Conservation (phyloP, 2,888 invertebrate species). For the Pristionchus exspectatus region DNA sequence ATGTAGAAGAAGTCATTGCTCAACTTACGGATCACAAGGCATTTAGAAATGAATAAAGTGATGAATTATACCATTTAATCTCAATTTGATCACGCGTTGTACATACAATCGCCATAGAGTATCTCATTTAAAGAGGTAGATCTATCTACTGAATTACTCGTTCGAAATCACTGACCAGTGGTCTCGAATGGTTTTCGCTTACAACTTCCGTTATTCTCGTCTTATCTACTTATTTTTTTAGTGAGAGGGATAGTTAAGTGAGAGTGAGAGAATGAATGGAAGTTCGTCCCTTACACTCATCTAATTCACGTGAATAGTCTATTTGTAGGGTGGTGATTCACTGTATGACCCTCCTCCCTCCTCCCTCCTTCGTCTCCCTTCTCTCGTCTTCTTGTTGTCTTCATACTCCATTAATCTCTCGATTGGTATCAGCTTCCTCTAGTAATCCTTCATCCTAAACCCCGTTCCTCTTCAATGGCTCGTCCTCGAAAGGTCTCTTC, state of each 20-base stretch:
- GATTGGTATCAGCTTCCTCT: conserved; percentile 33
- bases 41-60: conserved; percentile 30
- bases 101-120: conserved; percentile 16
- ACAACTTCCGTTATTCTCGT: neutral
- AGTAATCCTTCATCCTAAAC: neutral
- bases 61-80: neutral
- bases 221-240: neutral
- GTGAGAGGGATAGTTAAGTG: neutral
- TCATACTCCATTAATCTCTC: conserved; percentile 32
- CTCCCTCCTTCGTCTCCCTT: neutral
- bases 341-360: conserved; percentile 17
- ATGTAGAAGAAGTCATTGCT: conserved; percentile 39
- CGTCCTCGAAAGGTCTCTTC: conserved; percentile 25
- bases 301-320: conserved; percentile 35
- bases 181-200: neutral
- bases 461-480: neutral
- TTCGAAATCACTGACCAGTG: neutral
- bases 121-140: neutral
- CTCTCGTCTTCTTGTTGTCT: conserved; percentile 30
- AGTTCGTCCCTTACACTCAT: neutral
- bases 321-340: conserved; percentile 33
- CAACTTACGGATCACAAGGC: conserved; percentile 27
- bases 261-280: neutral
- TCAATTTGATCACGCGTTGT: neutral
- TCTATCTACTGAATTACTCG: neutral